phyloP scores from a whole-genome alignment of 2,113 vertebrate species.

The Trogon surrucura region DNA sequence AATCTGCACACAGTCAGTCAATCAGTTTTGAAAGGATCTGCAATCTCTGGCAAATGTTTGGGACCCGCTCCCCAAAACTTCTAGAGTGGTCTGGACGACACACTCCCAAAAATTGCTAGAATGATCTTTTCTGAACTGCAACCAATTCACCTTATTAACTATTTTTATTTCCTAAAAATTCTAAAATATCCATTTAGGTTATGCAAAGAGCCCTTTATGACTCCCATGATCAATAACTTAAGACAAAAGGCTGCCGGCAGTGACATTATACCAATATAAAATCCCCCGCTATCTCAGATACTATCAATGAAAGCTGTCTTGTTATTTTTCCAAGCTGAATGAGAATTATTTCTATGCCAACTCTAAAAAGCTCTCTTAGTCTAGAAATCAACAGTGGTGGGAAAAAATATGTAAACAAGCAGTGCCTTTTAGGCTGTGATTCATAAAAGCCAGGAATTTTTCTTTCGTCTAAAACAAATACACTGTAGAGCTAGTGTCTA shows the following conservation, averaged over 20 bases:
- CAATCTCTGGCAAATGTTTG: neutral
- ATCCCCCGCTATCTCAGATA: neutral
- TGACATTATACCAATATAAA: neutral
- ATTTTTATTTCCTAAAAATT: neutral
- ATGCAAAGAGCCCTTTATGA: neutral
- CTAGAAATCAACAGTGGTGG: neutral
- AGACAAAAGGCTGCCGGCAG: neutral
- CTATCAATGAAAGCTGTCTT: neutral
- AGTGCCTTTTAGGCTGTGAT: neutral
- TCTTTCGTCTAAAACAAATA: neutral
- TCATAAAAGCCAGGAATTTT: neutral
- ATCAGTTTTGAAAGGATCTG: neutral
- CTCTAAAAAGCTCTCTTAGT: neutral
- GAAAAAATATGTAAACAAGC: neutral
- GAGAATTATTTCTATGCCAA: neutral
- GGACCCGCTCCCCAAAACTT: neutral
- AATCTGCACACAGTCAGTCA: neutral
- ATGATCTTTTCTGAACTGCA: neutral
- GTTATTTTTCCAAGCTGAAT: neutral
- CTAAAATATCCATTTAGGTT: neutral
- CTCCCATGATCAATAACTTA: neutral
- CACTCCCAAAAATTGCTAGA: neutral
- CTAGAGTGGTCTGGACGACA: neutral
- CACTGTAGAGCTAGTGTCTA: neutral
- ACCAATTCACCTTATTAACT: neutral